Evolutionary conservation across 1,140 invertebrate species (phyloP).

Genomic region (Atta cephalotes): DNA sequence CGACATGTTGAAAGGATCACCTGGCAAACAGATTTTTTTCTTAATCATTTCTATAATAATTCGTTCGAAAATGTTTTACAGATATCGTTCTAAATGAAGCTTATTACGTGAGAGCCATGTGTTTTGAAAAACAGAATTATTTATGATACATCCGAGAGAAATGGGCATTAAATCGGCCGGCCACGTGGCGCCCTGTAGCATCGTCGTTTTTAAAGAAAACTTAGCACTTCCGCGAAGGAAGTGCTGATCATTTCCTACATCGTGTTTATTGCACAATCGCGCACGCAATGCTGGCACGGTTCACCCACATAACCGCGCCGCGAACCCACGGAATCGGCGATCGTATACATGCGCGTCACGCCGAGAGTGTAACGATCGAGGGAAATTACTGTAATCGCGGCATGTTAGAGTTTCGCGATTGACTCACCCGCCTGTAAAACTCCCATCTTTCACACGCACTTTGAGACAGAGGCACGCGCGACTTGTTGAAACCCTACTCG

Average conservation of each 20-base stretch:
- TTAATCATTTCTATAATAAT: neutral
- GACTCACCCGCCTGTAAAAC: conserved; percentile 10
- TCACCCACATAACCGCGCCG: conserved; percentile 39
- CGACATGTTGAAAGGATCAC: neutral
- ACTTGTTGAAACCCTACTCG: neutral
- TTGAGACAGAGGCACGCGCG: neutral
- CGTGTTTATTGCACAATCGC: conserved; percentile 72
- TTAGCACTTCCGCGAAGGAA: conserved; percentile 71
- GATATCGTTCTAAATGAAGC: neutral
- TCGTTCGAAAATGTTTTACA: neutral
- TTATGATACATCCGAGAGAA: conserved; percentile 1
- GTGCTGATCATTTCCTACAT: conserved; percentile 72
- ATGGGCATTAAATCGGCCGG: conserved; percentile 51
- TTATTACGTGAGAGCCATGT: conserved; percentile 20
- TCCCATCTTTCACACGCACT: neutral
- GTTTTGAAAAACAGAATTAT: conserved; percentile 32
- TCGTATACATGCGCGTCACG: conserved; percentile 4
- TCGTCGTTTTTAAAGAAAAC: conserved; percentile 61
- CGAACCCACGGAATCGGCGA: conserved; percentile 29
- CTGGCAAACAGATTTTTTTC: neutral
- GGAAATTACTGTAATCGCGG: conserved; percentile 46
- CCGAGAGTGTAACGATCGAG: conserved; percentile 40
- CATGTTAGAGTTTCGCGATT: conserved; percentile 34
- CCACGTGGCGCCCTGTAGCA: conserved; percentile 55
- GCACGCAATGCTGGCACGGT: conserved; percentile 65